Evolutionary conservation across 2,113 vertebrate genomes (phyloP).

Genomic region (Arvicanthis niloticus): DNA sequence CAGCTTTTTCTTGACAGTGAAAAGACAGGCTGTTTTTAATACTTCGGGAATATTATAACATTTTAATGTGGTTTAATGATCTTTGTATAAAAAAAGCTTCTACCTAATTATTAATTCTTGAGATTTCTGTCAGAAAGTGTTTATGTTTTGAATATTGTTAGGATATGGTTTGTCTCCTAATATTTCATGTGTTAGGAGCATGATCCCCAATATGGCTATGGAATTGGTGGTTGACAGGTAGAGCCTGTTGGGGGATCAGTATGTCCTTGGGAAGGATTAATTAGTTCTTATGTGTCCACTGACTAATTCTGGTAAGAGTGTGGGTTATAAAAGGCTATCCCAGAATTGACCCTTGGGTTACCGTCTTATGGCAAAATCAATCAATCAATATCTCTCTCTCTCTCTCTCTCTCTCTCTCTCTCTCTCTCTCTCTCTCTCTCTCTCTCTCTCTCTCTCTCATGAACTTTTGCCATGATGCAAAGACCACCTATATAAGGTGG

Average conservation of each 20-base stretch:
- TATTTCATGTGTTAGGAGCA: neutral
- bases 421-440: no score
- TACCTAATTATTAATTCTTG: neutral
- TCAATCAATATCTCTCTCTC: no score
- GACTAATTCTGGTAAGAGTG: neutral
- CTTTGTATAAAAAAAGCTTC: neutral
- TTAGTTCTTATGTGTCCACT: neutral
- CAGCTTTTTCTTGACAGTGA: neutral
- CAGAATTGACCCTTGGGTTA: neutral
- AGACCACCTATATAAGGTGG: neutral
- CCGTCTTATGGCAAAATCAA: neutral
- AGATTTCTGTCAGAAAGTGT: neutral
- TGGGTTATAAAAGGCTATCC: neutral
- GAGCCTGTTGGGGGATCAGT: neutral
- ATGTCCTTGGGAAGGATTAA: neutral
- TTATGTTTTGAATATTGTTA: neutral
- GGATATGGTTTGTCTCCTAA: neutral
- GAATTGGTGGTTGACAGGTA: neutral
- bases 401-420: no score
- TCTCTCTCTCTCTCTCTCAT: neutral
- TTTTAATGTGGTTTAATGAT: neutral
- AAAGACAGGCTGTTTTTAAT: neutral
- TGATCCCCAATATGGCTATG: neutral
- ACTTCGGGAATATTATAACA: neutral
- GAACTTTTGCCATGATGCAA: neutral